Evolutionary conservation across 2,888 invertebrate genomes (phyloP).

Genomic region (Salpingus planirostris): DNA sequence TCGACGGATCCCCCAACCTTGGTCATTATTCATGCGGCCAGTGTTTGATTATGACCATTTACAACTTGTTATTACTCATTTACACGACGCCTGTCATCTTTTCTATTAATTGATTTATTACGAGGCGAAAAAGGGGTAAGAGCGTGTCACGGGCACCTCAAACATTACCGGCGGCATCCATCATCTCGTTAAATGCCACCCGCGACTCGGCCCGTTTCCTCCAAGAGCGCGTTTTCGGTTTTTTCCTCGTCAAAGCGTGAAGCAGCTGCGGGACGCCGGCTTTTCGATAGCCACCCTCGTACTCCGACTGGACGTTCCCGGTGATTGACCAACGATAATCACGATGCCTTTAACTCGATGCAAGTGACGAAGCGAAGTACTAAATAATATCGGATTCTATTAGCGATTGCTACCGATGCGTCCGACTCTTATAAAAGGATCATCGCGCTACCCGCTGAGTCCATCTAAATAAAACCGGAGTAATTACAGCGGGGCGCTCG

Average conservation of each 20-base stretch:
- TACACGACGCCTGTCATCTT: conserved; percentile 21
- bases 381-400: conserved; percentile 32
- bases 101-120: conserved; percentile 20
- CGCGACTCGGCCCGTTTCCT: no score
- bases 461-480: no score
- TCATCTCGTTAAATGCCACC: no score
- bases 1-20: conserved; percentile 30
- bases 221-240: conserved; percentile 5
- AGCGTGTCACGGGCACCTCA: conserved; percentile 2
- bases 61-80: conserved; percentile 20
- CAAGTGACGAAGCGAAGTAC: conserved; percentile 31
- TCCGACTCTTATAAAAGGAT: no score
- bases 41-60: conserved; percentile 25
- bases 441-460: no score
- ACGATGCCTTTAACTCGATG: conserved; percentile 25
- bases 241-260: conserved; percentile 10
- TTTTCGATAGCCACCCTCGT: conserved; percentile 10
- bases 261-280: conserved; percentile 12
- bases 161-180: no score
- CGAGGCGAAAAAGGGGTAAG: neutral
- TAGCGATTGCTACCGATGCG: conserved; percentile 28
- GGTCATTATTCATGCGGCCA: conserved; percentile 27
- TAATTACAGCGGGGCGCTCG: no score
- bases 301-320: conserved; percentile 21
- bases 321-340: conserved; percentile 33